Evolutionary conservation across 2,888 invertebrate species (phyloP).

Genomic region (Dynastes hyllus): DNA sequence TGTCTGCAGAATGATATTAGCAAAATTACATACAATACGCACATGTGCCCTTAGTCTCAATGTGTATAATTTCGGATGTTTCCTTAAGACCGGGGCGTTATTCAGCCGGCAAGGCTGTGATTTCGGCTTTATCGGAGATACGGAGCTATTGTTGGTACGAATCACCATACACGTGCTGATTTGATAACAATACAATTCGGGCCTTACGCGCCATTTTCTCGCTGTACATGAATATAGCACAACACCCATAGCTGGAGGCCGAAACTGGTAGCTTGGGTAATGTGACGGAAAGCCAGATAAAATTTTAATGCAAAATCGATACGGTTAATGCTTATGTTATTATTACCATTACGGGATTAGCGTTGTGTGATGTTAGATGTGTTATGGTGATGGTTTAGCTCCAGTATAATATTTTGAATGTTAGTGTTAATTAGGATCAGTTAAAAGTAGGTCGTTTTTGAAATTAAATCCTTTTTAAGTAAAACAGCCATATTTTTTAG

Average conservation of each 20-base stretch:
- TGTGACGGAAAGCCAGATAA: constrained; percentile 46
- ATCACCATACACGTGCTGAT: constrained; percentile 10
- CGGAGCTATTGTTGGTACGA: constrained; percentile 1
- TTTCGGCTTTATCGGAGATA: constrained; percentile 9
- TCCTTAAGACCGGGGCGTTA: background rate
- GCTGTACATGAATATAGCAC: background rate
- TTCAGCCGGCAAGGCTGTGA: background rate
- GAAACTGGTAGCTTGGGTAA: constrained; percentile 27
- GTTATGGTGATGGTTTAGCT: no score
- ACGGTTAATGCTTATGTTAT: constrained; percentile 6
- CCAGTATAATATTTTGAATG: no score
- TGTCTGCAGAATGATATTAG: background rate
- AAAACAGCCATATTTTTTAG: no score
- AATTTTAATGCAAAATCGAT: constrained; percentile 41
- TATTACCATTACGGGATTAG: background rate
- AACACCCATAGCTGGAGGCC: background rate
- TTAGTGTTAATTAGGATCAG: no score
- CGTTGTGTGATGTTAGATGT: no score
- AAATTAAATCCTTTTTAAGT: no score
- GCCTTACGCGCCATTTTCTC: constrained; percentile 6
- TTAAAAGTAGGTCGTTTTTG: no score
- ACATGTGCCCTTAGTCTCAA: background rate
- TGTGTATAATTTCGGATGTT: constrained; percentile 27
- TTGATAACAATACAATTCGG: constrained; percentile 34
- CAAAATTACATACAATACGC: background rate